Evolutionary conservation across 2,113 vertebrate genomes (phyloP).

Genomic region (Tragelaphus strepsiceros): DNA sequence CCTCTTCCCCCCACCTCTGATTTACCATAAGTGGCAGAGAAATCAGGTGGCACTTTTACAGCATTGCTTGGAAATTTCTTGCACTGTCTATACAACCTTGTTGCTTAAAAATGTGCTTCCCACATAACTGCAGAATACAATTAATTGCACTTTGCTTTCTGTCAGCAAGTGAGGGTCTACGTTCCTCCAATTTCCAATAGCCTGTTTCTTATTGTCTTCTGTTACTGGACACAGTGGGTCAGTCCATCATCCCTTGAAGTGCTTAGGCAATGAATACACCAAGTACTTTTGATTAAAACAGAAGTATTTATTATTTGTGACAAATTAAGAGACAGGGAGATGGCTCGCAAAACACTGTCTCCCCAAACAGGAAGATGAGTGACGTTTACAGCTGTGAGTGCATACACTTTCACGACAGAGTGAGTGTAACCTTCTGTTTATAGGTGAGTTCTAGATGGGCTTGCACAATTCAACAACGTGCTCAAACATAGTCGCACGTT

Average conservation of each 20-base stretch:
- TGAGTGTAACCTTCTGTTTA: background rate
- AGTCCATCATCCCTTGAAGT: background rate
- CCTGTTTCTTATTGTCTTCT: background rate
- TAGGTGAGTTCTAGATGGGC: background rate
- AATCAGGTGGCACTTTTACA: background rate
- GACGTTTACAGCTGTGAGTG: background rate
- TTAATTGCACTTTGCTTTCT: background rate
- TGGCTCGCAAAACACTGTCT: background rate
- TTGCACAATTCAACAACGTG: background rate
- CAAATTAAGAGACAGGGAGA: background rate
- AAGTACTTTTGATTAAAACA: background rate
- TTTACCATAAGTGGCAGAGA: background rate
- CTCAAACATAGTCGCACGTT: background rate
- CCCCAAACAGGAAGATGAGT: background rate
- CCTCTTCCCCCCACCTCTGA: background rate
- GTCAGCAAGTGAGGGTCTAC: background rate
- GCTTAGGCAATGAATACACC: background rate
- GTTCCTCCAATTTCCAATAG: background rate
- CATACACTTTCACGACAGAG: background rate
- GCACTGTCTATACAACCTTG: background rate
- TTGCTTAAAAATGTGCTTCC: background rate
- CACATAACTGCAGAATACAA: background rate
- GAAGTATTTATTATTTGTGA: background rate
- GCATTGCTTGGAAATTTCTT: background rate
- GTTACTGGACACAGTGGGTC: background rate